Evolutionary conservation across 2,113 vertebrate species (phyloP).

Genomic region (Proteles cristata): DNA sequence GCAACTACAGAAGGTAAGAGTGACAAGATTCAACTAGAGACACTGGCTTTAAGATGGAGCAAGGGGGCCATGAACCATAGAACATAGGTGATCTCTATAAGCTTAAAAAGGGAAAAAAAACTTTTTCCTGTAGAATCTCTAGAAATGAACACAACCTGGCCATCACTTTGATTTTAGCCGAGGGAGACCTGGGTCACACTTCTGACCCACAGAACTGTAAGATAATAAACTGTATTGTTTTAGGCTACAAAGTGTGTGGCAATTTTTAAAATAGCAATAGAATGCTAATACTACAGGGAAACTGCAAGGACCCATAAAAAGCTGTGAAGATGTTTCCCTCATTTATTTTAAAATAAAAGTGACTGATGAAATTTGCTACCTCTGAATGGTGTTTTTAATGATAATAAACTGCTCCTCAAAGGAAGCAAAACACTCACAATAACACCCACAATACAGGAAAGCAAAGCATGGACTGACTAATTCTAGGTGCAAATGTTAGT

Average conservation of each 20-base stretch:
- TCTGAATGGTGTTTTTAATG: background rate
- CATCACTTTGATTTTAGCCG: background rate
- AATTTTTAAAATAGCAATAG: background rate
- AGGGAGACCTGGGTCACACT: background rate
- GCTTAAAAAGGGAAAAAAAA: background rate
- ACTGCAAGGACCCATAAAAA: background rate
- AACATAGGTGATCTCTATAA: background rate
- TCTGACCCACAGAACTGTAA: background rate
- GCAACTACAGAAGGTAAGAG: background rate
- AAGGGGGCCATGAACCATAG: background rate
- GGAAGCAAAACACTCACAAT: background rate
- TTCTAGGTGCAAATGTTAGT: background rate
- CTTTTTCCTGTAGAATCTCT: background rate
- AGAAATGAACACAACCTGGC: background rate
- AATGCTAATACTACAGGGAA: background rate
- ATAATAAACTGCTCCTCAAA: background rate
- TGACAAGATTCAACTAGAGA: background rate
- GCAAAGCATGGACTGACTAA: background rate
- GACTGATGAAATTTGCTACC: background rate
- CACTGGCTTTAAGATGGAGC: background rate
- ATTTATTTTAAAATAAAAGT: slow-evolving; percentile 49
- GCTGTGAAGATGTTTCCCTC: background rate
- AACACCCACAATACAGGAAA: background rate
- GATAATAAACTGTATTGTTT: background rate
- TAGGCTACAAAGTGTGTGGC: background rate